These are phyloP conservation scores for Dryococelus australis DNA, from an alignment of 2,888 invertebrate species.

Conservation along the genomic window DNA sequence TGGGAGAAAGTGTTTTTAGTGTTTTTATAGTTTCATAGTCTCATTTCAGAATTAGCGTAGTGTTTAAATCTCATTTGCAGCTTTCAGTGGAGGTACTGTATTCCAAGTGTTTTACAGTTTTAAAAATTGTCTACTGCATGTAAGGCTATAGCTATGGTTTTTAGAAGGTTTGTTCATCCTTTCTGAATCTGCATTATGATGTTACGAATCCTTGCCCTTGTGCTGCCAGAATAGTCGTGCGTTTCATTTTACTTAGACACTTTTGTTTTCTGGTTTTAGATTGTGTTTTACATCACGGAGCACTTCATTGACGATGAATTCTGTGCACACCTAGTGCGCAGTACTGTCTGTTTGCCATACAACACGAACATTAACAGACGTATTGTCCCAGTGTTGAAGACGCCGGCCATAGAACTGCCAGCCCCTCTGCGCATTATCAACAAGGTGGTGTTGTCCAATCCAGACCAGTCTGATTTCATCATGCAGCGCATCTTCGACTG, in stretches of 20 bases:
- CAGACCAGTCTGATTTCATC: not conserved
- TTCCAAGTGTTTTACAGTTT: too few species aligned
- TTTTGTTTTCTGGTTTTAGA: not conserved
- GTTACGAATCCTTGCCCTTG: too few species aligned
- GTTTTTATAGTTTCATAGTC: too few species aligned
- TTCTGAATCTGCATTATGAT: too few species aligned
- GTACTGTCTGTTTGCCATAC: not conserved
- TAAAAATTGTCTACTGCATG: too few species aligned
- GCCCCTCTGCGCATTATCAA: slow-evolving; percentile 13
- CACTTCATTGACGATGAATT: slow-evolving; percentile 5
- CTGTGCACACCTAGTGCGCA: not conserved
- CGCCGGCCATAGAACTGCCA: not conserved
- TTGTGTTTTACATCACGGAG: slow-evolving; percentile 22
- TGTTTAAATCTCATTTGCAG: too few species aligned
- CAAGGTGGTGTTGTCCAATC: slow-evolving; percentile 4
- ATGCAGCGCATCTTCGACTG: slow-evolving; percentile 20
- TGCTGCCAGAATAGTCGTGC: too few species aligned
- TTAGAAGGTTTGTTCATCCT: too few species aligned
- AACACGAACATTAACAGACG: not conserved
- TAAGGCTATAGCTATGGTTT: too few species aligned
- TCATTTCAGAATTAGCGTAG: too few species aligned
- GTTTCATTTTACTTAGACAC: not conserved
- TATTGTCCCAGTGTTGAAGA: slow-evolving; percentile 20
- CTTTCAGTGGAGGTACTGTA: too few species aligned
- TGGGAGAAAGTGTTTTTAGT: too few species aligned